A percentile compares a stretch with the other conserved stretches of the same genome.
These are phyloP conservation scores for Hypercompe scribonia DNA, from an alignment of 2,888 invertebrate genomes.

Conservation along the genomic window DNA sequence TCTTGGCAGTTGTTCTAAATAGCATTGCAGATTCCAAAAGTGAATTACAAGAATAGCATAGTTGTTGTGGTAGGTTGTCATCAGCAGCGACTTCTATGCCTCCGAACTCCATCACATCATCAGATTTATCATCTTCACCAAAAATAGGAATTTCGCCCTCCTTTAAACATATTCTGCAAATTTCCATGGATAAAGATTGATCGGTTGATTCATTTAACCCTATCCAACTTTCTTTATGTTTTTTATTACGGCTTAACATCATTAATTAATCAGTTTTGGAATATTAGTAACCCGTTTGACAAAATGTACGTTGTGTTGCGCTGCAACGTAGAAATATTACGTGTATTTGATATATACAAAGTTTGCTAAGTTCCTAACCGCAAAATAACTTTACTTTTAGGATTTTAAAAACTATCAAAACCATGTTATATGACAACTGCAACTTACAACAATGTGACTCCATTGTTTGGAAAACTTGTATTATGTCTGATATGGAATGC, in stretches of 20 bases:
- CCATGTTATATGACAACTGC: background rate
- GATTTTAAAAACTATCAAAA: background rate
- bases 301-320: background rate
- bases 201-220: background rate
- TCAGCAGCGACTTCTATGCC: constrained; percentile 35
- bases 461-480: background rate
- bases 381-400: background rate
- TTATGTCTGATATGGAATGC: no score
- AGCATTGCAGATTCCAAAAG: constrained; percentile 45
- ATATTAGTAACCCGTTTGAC: background rate
- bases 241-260: constrained; percentile 29
- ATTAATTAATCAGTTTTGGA: background rate
- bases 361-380: background rate
- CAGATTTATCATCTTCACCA: constrained; percentile 42
- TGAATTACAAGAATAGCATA: constrained; percentile 46
- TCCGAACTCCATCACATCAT: constrained; percentile 40
- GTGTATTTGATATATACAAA: background rate
- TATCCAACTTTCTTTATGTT: constrained; percentile 6
- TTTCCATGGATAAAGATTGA: constrained; percentile 20
- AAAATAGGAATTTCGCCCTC: constrained; percentile 53
- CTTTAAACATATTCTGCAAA: constrained; percentile 53
- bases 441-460: background rate
- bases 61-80: constrained; percentile 49
- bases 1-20: constrained; percentile 49
- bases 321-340: background rate